These are phyloP conservation scores for Xestobium rufovillosum DNA, from an alignment of 2,888 invertebrate species.

Conservation along the genomic window DNA sequence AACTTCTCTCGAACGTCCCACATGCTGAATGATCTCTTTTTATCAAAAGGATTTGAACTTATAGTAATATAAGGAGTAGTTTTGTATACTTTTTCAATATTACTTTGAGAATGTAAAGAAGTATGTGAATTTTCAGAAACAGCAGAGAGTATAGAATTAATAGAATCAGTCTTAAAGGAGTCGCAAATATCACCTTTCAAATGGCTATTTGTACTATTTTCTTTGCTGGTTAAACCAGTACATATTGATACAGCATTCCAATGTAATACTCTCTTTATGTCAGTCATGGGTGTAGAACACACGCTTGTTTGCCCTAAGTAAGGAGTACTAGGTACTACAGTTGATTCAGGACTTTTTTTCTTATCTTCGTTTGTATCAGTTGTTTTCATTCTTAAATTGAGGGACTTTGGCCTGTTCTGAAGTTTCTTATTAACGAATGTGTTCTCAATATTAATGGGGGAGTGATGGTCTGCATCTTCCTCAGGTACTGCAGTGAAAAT, in stretches of 20 bases:
- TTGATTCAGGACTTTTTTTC: constrained; percentile 19
- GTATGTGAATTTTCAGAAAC: constrained; percentile 5
- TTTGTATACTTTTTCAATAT: constrained; percentile 32
- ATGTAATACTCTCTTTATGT: constrained; percentile 58
- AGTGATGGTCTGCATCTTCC: constrained; percentile 49
- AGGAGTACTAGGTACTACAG: constrained; percentile 30
- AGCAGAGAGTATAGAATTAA: constrained; percentile 14
- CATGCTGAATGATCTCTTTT: constrained; percentile 48
- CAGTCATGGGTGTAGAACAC: constrained; percentile 71
- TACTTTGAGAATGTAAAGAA: constrained; percentile 3
- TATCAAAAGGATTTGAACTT: constrained; percentile 27
- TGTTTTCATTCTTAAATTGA: constrained; percentile 37
- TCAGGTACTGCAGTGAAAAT: constrained; percentile 80
- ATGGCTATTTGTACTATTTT: constrained; percentile 24
- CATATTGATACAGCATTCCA: constrained; percentile 69
- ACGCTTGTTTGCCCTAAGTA: constrained; percentile 67
- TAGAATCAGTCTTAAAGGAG: constrained; percentile 13
- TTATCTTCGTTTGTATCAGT: constrained; percentile 28
- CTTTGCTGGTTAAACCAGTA: constrained; percentile 47
- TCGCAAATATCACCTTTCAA: too few relatives aligned
- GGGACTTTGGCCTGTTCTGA: constrained; percentile 37
- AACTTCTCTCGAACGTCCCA: constrained; percentile 57
- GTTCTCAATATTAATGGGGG: constrained; percentile 20
- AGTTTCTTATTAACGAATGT: constrained; percentile 25
- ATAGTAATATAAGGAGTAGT: constrained; percentile 19